phyloP scores from a whole-genome alignment of 1,140 invertebrate species.

The Heliothis subflexa region DNA sequence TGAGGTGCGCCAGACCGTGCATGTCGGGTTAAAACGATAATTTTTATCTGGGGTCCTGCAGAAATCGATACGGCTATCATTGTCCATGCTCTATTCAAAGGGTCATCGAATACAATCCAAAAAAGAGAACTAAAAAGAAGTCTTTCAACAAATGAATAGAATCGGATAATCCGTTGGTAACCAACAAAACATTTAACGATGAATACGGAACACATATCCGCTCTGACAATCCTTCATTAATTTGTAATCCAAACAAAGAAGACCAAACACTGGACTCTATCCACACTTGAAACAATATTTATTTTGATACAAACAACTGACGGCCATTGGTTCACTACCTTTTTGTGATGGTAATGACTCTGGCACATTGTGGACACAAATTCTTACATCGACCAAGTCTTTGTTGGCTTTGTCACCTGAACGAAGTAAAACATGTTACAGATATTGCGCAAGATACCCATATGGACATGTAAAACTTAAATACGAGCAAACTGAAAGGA shows the following conservation, averaged over 20 bases:
- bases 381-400: slow-evolving; percentile 45
- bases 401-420: slow-evolving; percentile 48
- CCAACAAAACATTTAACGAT: slow-evolving; percentile 6
- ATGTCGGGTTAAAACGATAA: slow-evolving; percentile 75
- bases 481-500: slow-evolving; percentile 69
- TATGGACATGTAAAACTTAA: slow-evolving; percentile 52
- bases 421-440: slow-evolving; percentile 57
- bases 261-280: slow-evolving; percentile 75
- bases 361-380: slow-evolving; percentile 70
- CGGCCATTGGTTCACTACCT: slow-evolving; percentile 74
- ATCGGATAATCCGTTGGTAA: neutral
- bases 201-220: slow-evolving; percentile 62
- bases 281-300: slow-evolving; percentile 83
- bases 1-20: slow-evolving; percentile 71
- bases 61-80: slow-evolving; percentile 59
- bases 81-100: slow-evolving; percentile 30
- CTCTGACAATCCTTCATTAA: slow-evolving; percentile 80
- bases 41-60: slow-evolving; percentile 65
- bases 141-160: slow-evolving; percentile 2
- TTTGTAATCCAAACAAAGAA: slow-evolving; percentile 74
- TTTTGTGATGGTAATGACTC: slow-evolving; percentile 83
- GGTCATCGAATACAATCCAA: slow-evolving; percentile 19
- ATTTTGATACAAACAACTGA: slow-evolving; percentile 81
- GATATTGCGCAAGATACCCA: slow-evolving; percentile 40
- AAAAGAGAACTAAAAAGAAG: slow-evolving; percentile 6